Percentiles rank a stretch among this genome's conserved stretches.
Evolutionary conservation across 2,113 vertebrate genomes (phyloP).

Genomic region (Atrichornis clamosus): DNA sequence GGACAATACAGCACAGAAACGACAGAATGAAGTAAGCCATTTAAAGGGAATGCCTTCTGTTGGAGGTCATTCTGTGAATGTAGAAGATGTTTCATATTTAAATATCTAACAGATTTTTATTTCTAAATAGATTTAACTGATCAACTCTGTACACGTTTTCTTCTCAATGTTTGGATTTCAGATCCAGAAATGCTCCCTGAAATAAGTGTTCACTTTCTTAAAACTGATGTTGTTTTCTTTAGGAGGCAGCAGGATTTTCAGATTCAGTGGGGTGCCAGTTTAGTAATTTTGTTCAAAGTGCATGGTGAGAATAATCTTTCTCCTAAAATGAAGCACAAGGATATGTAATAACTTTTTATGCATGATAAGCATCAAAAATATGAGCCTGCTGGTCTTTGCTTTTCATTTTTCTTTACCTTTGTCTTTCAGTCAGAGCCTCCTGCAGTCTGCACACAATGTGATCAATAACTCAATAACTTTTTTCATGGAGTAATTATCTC

Average conservation of each 20-base stretch:
- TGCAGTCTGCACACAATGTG: slow-evolving; percentile 77
- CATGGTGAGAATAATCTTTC: slow-evolving; percentile 85
- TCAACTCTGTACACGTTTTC: neutral
- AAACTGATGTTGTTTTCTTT: slow-evolving; percentile 63
- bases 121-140: slow-evolving; percentile 17
- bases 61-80: neutral
- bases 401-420: slow-evolving; percentile 82
- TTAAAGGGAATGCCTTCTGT: neutral
- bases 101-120: slow-evolving; percentile 21
- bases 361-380: slow-evolving; percentile 86
- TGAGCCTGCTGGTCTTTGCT: slow-evolving; percentile 82
- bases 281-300: slow-evolving; percentile 81
- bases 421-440: slow-evolving; percentile 81
- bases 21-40: neutral
- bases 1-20: neutral
- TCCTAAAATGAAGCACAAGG: slow-evolving; percentile 78
- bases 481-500: slow-evolving; percentile 87
- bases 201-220: slow-evolving; percentile 56
- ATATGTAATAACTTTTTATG: slow-evolving; percentile 88
- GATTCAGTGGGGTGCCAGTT: slow-evolving; percentile 77
- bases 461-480: slow-evolving; percentile 96
- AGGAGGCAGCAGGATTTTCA: slow-evolving; percentile 59
- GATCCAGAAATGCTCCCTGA: slow-evolving; percentile 32
- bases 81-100: neutral
- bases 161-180: slow-evolving; percentile 10